phyloP scores from a whole-genome alignment of 2,797 vertebrate species.

The Diceros bicornis region DNA sequence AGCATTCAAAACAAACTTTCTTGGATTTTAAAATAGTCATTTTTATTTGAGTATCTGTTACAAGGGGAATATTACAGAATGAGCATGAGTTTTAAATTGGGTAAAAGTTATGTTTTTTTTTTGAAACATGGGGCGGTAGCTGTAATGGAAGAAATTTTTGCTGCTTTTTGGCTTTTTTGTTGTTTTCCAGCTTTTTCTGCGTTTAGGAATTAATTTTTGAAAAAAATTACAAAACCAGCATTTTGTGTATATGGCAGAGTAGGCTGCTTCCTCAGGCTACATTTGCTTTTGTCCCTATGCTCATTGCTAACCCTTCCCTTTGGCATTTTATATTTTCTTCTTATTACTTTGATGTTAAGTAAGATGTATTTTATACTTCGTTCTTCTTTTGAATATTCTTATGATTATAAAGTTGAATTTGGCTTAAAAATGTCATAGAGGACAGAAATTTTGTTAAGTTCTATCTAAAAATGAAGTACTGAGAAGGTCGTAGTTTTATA shows the following conservation, averaged over 20 bases:
- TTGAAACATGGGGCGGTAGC: constrained; percentile 53
- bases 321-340: constrained; percentile 89
- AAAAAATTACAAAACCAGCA: constrained; percentile 63
- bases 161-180: constrained; percentile 50
- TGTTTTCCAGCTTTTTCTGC: constrained; percentile 68
- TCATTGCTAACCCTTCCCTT: constrained; percentile 89
- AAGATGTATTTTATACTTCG: constrained; percentile 80
- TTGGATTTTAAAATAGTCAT: constrained; percentile 59
- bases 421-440: constrained; percentile 16
- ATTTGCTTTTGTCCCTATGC: constrained; percentile 91
- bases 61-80: constrained; percentile 62
- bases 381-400: constrained; percentile 70
- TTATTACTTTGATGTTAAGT: constrained; percentile 91
- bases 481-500: constrained; percentile 7
- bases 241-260: constrained; percentile 66
- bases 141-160: neutral
- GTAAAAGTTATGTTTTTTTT: constrained; percentile 76
- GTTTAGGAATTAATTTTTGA: constrained; percentile 69
- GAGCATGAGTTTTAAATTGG: constrained; percentile 70
- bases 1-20: constrained; percentile 42
- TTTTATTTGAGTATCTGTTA: constrained; percentile 31
- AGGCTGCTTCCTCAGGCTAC: constrained; percentile 76
- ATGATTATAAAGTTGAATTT: constrained; percentile 63
- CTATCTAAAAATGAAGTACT: constrained; percentile 60
- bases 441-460: neutral